Conservation (phyloP, 2,888 invertebrate species). For the Torymus texanus region DNA sequence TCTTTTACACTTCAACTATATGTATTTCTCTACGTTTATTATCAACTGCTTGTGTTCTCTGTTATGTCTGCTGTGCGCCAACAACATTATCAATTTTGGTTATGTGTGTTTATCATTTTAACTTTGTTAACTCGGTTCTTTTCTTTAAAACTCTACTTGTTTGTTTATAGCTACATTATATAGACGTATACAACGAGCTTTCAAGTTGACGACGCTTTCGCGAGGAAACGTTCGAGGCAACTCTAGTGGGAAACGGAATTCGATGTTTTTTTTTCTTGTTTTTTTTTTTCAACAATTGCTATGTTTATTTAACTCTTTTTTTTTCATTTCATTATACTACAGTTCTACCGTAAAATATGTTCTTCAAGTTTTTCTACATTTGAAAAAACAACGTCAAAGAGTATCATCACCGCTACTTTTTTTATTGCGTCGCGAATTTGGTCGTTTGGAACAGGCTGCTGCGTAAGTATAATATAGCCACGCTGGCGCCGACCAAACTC, state of each 20-base stretch:
- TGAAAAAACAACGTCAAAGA: neutral
- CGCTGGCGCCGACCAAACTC: conserved; percentile 5
- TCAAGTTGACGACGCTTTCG: conserved; percentile 9
- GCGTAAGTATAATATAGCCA: neutral
- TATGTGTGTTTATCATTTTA: too few species aligned
- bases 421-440: conserved; percentile 2
- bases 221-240: conserved; percentile 21
- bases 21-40: too few species aligned
- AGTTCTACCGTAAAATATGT: conserved; percentile 8
- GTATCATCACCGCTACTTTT: too few species aligned
- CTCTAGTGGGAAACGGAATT: conserved; percentile 15
- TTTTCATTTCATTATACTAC: neutral
- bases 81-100: too few species aligned
- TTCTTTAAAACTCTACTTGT: neutral
- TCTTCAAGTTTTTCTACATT: neutral
- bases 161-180: neutral
- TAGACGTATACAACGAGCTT: too few species aligned
- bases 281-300: conserved; percentile 1
- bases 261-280: conserved; percentile 2
- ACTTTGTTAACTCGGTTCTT: too few species aligned
- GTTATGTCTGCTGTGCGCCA: too few species aligned
- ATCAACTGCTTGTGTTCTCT: too few species aligned
- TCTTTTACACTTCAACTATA: too few species aligned
- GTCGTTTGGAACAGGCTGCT: conserved; percentile 16
- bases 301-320: neutral